Percentiles rank a stretch among this genome's conserved stretches.
phyloP scores from a whole-genome alignment of 2,113 vertebrate genomes.

The Vombatus ursinus region DNA sequence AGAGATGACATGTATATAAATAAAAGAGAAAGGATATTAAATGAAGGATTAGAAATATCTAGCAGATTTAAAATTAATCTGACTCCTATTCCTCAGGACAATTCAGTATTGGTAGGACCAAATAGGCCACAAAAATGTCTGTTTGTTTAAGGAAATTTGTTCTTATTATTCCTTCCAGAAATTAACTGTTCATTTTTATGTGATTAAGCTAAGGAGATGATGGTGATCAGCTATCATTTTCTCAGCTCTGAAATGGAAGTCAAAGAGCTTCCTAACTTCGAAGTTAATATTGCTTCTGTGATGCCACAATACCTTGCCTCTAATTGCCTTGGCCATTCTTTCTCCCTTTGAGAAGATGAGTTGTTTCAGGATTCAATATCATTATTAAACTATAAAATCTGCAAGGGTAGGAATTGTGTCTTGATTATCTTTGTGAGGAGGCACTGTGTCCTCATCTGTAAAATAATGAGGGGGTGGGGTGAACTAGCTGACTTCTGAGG shows the following conservation, averaged over 20 bases:
- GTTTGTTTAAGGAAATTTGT: neutral
- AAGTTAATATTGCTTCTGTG: neutral
- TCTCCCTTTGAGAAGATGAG: neutral
- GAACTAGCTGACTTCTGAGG: neutral
- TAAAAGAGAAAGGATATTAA: neutral
- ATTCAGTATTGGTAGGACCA: neutral
- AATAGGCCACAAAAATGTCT: neutral
- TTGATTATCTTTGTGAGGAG: neutral
- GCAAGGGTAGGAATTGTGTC: neutral
- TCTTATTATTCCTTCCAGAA: neutral
- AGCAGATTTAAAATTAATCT: neutral
- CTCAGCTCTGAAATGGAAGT: constrained; percentile 11
- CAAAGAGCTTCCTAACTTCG: neutral
- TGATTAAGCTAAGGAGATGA: neutral
- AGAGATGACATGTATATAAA: neutral
- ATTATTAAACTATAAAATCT: neutral
- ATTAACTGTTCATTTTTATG: neutral
- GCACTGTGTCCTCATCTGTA: neutral
- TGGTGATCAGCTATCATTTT: neutral
- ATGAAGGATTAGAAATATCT: neutral
- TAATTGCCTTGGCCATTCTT: neutral
- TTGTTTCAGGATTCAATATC: neutral
- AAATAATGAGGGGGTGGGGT: neutral
- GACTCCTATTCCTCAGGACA: neutral
- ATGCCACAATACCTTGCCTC: neutral